Base-by-base conservation (phyloP, 2,888 invertebrate species). In the Chydorus sphaericus region DNA sequence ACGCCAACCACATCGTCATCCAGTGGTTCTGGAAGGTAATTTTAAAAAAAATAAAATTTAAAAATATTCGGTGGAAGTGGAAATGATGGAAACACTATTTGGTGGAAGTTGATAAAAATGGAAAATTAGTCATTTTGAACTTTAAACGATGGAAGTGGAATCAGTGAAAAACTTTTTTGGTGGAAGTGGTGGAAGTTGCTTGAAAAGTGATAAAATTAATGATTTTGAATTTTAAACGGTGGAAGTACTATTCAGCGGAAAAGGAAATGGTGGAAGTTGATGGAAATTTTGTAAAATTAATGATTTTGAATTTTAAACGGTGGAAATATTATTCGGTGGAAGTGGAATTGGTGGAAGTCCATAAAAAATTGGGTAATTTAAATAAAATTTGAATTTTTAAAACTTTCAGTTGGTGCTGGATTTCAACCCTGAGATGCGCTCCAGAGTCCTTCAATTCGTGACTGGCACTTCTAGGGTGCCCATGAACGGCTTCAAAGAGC, bases 401-500 rank as follows among this genome's bases (percentile, higher is more conserved):
- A 44, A 38, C n/a, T n/a, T 68, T 55, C 61, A 85, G 83, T 86
- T 91, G 59, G 89, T 94, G 53, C 73, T 94, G 36, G 90, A 91
- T 1, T 93, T 97, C 73, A 89, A 87, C 61, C 97, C 96, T 73
- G 97, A 97, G 76, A 94, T 93, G 89, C 80, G 96, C 23, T 88
- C 96, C 0, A 80, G 97, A 37, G 77, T 98, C 62, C 77, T 98
- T 56, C 97, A 98, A 73, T 98, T 98, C 75, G 97, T 96, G 54
- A 98, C 97, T 48, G 97, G 98, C 59, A 98, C 97, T 1, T 96
- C 96, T 0, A 78, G 97, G 3, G 96, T 98, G 56, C 98, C 98
- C 1, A 98, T 98, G 97, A 98, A 97, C 73, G 98, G 97, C 38
- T 98, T 98, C 74, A 90, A 92, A 68, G 97, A 98, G 73, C 74